Base-by-base conservation (phyloP, 2,113 vertebrate genomes). In the Pogona vitticeps region DNA sequence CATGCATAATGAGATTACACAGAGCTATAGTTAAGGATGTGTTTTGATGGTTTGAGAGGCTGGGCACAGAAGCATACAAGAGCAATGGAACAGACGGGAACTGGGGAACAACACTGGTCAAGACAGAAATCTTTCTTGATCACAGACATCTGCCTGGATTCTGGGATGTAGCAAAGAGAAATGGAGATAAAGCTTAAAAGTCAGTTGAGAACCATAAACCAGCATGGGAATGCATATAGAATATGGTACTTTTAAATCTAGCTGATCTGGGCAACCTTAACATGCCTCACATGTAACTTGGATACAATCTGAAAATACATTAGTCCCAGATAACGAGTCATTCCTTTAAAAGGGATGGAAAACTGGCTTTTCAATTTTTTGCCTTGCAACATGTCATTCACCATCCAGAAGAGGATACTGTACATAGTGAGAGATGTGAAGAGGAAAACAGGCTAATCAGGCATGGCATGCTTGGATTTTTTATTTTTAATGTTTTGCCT, bases 1-100 rank as follows among this genome's bases (percentile, higher is more conserved):
- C 4, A 10, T 5, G 6, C 1, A 36, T 3, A 8, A 1, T 3
- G 2, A 8, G 42, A 58, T 5, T 18, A 13, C 6, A 26, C 7
- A 0, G 1, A 31, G 28, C 7, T 12, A 31, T 26, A 8, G 65
- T 31, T 68, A 8, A 68, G 26, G 12, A 28, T 31, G 28, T 26
- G 28, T 10, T 52, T 52, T 52, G 26, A 23, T 63, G 21, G 28
- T 6, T 12, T 68, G 28, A 12, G 65, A 68, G 26, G 31, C 65
- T 68, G 65, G 65, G 65, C 5, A 68, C 26, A 68, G 28, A 12
- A 13, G 28, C 26, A 26, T 68, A 68, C 31, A 68, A 31, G 13
- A 68, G 28, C 31, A 31, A 68, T n/a, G n/a, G n/a, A n/a, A n/a
- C n/a, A n/a, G n/a, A n/a, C n/a, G 7, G 65, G 65, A 68, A 67